These are phyloP conservation scores for Conus canariensis DNA, from an alignment of 2,888 invertebrate species.

Conservation along the genomic window DNA sequence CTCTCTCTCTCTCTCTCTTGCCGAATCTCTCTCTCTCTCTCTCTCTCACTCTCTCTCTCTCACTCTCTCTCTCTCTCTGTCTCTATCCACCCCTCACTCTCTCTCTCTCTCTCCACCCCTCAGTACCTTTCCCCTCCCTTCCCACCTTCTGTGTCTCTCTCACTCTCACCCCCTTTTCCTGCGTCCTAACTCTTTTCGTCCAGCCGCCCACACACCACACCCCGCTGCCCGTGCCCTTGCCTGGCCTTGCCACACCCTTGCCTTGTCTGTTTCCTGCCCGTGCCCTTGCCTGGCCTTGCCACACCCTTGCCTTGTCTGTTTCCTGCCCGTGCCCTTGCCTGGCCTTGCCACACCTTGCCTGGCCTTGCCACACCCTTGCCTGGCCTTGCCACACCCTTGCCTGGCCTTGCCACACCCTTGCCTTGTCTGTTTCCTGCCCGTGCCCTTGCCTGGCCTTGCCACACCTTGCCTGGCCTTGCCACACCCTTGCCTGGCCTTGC, in stretches of 20 bases:
- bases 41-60: conserved; percentile 20
- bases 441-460: too few relatives aligned
- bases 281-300: background rate
- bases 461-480: background rate
- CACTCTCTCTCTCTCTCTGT: conserved; percentile 20
- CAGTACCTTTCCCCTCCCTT: background rate
- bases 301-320: background rate
- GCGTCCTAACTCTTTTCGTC: background rate
- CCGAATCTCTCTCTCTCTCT: conserved; percentile 31
- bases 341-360: too few relatives aligned
- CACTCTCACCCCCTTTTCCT: background rate
- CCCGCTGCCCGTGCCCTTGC: too few relatives aligned
- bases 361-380: too few relatives aligned
- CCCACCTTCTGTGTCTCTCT: background rate
- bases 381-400: too few relatives aligned
- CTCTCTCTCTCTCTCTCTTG: too few relatives aligned
- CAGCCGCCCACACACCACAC: too few relatives aligned
- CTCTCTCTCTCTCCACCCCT: background rate
- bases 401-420: background rate
- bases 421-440: background rate
- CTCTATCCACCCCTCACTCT: background rate
- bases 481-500: background rate
- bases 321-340: conserved; percentile 65
- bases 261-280: too few relatives aligned
- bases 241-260: too few relatives aligned